Conservation (phyloP, 2,797 vertebrate genomes). For the Nyctalus aviator region DNA sequence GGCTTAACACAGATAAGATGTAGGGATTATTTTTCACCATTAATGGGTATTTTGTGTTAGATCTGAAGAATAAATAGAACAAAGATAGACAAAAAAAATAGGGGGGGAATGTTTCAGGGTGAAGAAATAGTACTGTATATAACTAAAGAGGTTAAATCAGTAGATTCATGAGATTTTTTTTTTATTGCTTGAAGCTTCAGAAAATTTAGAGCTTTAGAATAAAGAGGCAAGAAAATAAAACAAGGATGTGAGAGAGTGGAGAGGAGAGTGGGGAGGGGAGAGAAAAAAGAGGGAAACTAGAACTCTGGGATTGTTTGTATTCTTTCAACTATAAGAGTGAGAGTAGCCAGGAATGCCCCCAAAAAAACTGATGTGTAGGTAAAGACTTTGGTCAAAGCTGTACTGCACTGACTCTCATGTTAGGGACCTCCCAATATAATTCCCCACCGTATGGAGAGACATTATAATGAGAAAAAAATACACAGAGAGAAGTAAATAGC, state of each 20-base stretch:
- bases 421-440: background rate
- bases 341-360: background rate
- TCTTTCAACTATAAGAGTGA: background rate
- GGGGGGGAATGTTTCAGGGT: background rate
- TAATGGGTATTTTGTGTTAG: background rate
- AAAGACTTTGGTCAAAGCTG: background rate
- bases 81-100: background rate
- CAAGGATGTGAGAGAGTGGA: background rate
- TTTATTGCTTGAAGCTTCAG: background rate
- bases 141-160: background rate
- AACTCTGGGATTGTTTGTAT: background rate
- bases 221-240: background rate
- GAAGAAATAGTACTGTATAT: background rate
- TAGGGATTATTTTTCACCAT: background rate
- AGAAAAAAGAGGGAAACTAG: background rate
- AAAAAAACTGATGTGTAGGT: background rate
- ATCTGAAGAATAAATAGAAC: background rate
- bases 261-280: background rate
- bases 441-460: fast-evolving
- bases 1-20: background rate
- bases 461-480: background rate
- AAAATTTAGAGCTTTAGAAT: background rate
- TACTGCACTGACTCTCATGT: background rate
- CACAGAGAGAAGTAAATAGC: background rate
- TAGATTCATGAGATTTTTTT: background rate